Evolutionary conservation across 2,888 invertebrate species (phyloP), one percentile per base, ranked within the genome.

Genomic region (Gymnosoma rotundatum): DNA sequence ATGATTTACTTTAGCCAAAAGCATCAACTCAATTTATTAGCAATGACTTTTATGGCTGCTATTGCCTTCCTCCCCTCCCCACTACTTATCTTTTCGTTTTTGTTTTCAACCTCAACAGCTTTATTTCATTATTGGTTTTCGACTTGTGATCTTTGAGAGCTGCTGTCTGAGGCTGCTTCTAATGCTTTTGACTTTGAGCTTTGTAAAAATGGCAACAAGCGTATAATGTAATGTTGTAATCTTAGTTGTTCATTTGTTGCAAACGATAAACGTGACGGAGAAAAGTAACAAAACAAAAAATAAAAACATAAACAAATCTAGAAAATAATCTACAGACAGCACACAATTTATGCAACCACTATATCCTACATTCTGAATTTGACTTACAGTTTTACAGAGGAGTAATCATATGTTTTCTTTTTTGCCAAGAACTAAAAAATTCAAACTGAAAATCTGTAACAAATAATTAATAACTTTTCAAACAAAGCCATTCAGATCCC

Each of bases 161-260:
- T 52, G 72, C 7, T 54, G 66, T 21, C n/a, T 73, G 52, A 32
- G 32, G 52, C 54, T 80, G 74, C 61, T 74, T 48, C 80, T 80
- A 69, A 63, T 80, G 69, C 80, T 69, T 81, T 81, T 69, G 64
- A 75, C 58, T 75, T 81, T 75, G 25, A 56, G 81, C 69, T 81
- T 75, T 69, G 75, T 75, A 75, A 58, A 81, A 75, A 75, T 81
- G 81, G 75, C 75, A 81, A 81, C 81, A 69, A 81, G 81, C 75
- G 69, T 75, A 70, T 81, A 75, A 75, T 70, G 69, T n/a, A 75
- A 70, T 70, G 64, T 81, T 75, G 58, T 64, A 63, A 48, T 74
- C 52, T 54, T 21, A 56, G 67, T 74, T 74, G 54, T 74, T 80
- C 64, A 25, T 25, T 74, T 60, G 48, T 70, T 70, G 9, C 21